A percentile compares a stretch with the other conserved stretches of the same genome.
phyloP scores from a whole-genome alignment of 2,888 invertebrate genomes.

The Acanthopleura granulata region DNA sequence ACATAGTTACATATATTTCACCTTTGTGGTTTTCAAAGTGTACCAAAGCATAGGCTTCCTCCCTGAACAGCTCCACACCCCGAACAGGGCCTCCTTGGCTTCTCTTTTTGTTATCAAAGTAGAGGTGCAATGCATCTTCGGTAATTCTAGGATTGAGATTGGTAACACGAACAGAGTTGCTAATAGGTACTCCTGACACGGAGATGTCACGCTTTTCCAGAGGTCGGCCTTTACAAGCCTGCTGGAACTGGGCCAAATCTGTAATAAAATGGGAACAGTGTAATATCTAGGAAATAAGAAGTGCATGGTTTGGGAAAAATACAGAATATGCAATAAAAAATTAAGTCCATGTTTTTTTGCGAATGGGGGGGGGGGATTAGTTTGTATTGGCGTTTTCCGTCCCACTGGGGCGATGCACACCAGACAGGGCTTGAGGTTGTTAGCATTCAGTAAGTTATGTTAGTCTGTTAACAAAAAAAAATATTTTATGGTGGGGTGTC shows the following conservation, averaged over 20 bases:
- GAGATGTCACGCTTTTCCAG: background rate
- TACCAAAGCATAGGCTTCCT: constrained; percentile 2
- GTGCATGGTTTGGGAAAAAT: too few species aligned
- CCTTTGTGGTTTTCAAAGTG: background rate
- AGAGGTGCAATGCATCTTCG: constrained; percentile 31
- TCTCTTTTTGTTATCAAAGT: constrained; percentile 36
- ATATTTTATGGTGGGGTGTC: too few species aligned
- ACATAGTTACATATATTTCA: background rate
- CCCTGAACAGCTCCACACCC: background rate
- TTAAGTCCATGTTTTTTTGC: too few species aligned
- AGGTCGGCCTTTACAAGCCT: background rate
- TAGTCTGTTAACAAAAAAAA: too few species aligned
- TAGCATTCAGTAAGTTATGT: too few species aligned
- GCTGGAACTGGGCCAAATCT: background rate
- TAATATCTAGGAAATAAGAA: too few species aligned
- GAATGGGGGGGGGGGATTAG: too few species aligned
- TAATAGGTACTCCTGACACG: background rate
- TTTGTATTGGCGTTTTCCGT: too few species aligned
- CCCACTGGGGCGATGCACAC: too few species aligned
- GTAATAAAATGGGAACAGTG: background rate
- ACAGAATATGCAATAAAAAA: too few species aligned
- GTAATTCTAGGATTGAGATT: constrained; percentile 17
- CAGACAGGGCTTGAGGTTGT: too few species aligned
- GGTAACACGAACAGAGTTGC: background rate
- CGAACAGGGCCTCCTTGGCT: background rate